These are phyloP conservation scores for Blastobasis adustella DNA, from an alignment of 2,888 invertebrate species.

Conservation along the genomic window DNA sequence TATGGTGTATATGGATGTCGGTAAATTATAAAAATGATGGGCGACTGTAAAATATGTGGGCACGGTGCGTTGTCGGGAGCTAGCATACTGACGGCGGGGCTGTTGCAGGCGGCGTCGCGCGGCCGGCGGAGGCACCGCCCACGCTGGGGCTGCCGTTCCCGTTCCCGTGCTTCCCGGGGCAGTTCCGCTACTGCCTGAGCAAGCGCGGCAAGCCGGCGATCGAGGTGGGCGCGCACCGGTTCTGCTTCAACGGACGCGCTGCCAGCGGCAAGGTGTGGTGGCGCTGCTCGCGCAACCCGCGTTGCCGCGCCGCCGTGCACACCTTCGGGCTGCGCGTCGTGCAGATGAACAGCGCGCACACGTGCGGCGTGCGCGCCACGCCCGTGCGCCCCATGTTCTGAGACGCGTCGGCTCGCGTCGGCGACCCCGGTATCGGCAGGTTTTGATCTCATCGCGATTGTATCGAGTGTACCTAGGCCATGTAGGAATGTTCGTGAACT, in stretches of 20 bases:
- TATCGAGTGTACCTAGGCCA: slow-evolving; percentile 3
- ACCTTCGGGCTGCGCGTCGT: slow-evolving; percentile 66
- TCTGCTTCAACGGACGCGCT: slow-evolving; percentile 67
- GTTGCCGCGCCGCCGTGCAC: slow-evolving; percentile 66
- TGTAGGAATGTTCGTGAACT: too few relatives aligned
- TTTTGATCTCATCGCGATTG: slow-evolving; percentile 41
- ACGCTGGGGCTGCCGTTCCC: slow-evolving; percentile 64
- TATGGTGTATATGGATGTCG: too few relatives aligned
- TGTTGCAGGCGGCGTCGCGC: slow-evolving; percentile 58
- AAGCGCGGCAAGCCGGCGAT: slow-evolving; percentile 68
- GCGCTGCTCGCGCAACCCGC: slow-evolving; percentile 66
- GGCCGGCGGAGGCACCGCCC: slow-evolving; percentile 42
- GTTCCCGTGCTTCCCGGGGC: slow-evolving; percentile 65
- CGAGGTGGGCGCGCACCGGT: slow-evolving; percentile 66
- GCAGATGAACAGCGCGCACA: slow-evolving; percentile 69
- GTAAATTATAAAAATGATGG: too few relatives aligned
- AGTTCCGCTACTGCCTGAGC: slow-evolving; percentile 67
- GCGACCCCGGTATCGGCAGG: slow-evolving; percentile 48
- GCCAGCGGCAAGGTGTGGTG: slow-evolving; percentile 71
- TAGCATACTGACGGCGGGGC: too few relatives aligned
- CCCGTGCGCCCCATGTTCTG: slow-evolving; percentile 67
- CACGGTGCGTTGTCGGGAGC: too few relatives aligned
- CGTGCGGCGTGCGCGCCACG: slow-evolving; percentile 65
- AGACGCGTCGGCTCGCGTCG: not conserved
- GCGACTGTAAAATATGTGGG: too few relatives aligned